A percentile compares a stretch with the other conserved stretches of the same genome.
phyloP scores from a whole-genome alignment of 2,797 vertebrate genomes.

The Pseudomugil gertrudae region DNA sequence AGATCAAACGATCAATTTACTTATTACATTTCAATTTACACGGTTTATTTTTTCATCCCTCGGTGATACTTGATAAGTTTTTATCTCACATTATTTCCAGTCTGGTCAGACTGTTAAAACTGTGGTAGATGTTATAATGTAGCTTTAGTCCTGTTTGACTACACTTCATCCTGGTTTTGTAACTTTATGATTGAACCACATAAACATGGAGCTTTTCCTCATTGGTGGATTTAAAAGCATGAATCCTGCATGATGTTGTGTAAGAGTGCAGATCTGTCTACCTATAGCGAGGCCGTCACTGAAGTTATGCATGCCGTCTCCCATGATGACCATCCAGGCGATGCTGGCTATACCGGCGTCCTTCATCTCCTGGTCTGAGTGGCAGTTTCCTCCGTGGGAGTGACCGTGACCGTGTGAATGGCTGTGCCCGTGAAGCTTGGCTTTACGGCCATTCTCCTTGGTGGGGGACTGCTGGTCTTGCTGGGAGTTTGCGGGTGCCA shows the following conservation, averaged over 20 bases:
- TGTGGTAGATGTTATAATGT: no score
- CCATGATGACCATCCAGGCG: constrained; percentile 99
- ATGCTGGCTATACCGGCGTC: constrained; percentile 96
- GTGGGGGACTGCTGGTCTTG: constrained; percentile 26
- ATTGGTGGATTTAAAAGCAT: not conserved
- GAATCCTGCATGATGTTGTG: not conserved
- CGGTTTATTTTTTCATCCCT: not conserved
- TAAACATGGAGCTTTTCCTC: no score
- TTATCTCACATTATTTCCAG: no score
- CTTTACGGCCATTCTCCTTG: constrained; percentile 63
- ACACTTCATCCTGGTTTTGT: no score
- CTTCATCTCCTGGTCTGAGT: constrained; percentile 96
- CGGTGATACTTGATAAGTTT: no score
- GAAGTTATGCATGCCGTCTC: constrained; percentile 99
- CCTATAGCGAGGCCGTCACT: constrained; percentile 98
- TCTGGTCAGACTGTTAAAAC: no score
- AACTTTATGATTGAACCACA: no score
- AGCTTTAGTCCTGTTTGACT: no score
- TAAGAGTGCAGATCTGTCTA: constrained; percentile 54
- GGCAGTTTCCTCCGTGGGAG: constrained; percentile 95
- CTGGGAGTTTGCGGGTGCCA: constrained; percentile 44
- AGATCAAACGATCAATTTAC: not conserved
- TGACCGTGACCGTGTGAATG: constrained; percentile 91
- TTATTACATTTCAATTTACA: not conserved
- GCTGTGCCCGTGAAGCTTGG: constrained; percentile 73